Evolutionary conservation across 2,113 vertebrate genomes (phyloP).

Genomic region (Conger conger): DNA sequence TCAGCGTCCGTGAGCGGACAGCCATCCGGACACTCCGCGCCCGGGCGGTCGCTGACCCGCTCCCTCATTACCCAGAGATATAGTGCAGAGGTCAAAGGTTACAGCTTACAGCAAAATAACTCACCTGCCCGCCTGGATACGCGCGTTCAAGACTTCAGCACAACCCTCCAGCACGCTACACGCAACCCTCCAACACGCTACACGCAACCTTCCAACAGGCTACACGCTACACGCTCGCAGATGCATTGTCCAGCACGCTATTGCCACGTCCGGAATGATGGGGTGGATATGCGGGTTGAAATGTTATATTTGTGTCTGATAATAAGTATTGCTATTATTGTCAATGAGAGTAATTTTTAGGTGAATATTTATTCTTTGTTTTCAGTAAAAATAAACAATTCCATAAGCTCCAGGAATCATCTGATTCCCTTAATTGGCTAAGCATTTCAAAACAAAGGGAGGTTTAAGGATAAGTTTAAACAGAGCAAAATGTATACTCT

Average conservation of each 20-base stretch:
- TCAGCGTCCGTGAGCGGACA: neutral
- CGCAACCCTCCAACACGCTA: neutral
- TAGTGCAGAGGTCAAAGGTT: neutral
- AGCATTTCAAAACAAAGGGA: too few relatives aligned
- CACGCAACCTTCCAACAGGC: neutral
- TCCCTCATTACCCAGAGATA: neutral
- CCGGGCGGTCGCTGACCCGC: too few relatives aligned
- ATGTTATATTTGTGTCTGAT: neutral
- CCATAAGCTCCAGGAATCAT: too few relatives aligned
- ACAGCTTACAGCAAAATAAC: neutral
- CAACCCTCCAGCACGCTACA: neutral
- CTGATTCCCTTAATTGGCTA: too few relatives aligned
- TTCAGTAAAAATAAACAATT: too few relatives aligned
- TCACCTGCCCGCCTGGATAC: neutral
- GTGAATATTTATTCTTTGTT: too few relatives aligned
- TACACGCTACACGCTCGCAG: neutral
- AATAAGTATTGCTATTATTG: neutral
- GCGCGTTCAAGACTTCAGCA: neutral
- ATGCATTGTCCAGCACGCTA: neutral
- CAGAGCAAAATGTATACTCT: too few relatives aligned
- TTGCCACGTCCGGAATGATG: neutral
- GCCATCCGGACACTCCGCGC: neutral
- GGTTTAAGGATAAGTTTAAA: too few relatives aligned
- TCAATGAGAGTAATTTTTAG: too few relatives aligned
- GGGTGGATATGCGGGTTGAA: neutral